Evolutionary conservation across 2,888 invertebrate species (phyloP), one percentile per base, ranked within the genome.

Genomic region (Caenorhabditis doughertyi): DNA sequence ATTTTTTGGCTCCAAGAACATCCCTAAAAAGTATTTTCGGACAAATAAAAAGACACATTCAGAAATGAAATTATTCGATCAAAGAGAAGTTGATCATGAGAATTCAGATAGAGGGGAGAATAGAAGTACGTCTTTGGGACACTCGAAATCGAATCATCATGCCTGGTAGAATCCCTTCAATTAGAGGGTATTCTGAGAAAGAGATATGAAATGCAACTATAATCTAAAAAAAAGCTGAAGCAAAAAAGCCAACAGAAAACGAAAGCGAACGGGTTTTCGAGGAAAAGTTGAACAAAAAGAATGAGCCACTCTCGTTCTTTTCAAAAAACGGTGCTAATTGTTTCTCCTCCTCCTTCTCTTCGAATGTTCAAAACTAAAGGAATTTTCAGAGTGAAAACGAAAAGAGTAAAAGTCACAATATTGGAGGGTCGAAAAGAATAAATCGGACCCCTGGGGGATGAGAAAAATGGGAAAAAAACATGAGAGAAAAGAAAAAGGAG

Each of bases 361-460:
- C 42, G n/a, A n/a, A n/a, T n/a, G n/a, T n/a, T n/a, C n/a, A n/a
- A n/a, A n/a, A n/a, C n/a, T n/a, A 23, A 42, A 60, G 55, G 23
- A 51, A 32, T 51, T 51, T 16, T 51, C 42, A 42, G 53, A 39
- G 39, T 13, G 39, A 39, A 13, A 39, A 16, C 9, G 21, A 35
- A 23, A 11, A 72, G 56, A 35, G 58, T 49, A 72, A 51, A 64
- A 51, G 56, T 56, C 39, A 42, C 29, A 27, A 18, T 18, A 27
- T 23, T 25, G 25, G 27, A 8, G 16, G 27, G 16, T 7, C 16
- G n/a, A 49, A 56, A 56, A 74, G 76, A 76, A 76, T 51, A 58
- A 76, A 76, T 76, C 76, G 76, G 67, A 76, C 76, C 76, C 76
- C 67, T 60, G 76, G 76, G 76, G 67, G 27, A 60, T 67, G 64